Evolutionary conservation across 1,140 invertebrate species (phyloP), one percentile per base, ranked within the genome.

Genomic region (Cecropterus lyciades): DNA sequence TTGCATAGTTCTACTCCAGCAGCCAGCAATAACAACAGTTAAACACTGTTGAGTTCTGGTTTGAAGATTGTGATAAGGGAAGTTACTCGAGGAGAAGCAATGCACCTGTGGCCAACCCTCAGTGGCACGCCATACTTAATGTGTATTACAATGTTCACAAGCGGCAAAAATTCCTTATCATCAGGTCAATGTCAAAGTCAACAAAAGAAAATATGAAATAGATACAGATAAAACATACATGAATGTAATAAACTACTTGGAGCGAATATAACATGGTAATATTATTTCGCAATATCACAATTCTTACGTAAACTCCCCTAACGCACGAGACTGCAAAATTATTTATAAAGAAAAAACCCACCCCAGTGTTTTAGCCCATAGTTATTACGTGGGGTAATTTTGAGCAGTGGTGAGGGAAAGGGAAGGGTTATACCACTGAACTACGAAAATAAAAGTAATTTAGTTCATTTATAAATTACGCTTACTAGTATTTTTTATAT

Each of bases 381-480:
- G 77, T 82, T 78, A 85, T 84, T 83, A 76, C 80, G 56, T 75
- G 77, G 83, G 87, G 82, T 77, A 80, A 83, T 82, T 76, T 70
- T 48, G 0, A 30, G 20, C 20, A 24, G 55, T 77, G 64, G 67
- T 70, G 77, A 72, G 85, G 84, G 66, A 76, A 73, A 52, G 64
- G 20, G n/a, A 80, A 81, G 82, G 80, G 82, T 85, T 87, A 65
- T 57, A 48, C 56, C n/a, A 63, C 56, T 63, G 30, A 57, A 2
- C 3, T 56, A 40, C 20, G 4, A 56, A 48, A 30, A 37, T 43
- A 33, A n/a, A 30, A 53, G 40, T 14, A n/a, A 51, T 52, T 15
- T 27, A 45, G 20, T 46, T 30, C 20, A 16, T 33, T n/a, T 33
- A 27, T 8, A 52, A 52, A 51, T 30, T 9, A 51, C n/a, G n/a